Evolutionary conservation across 1,140 invertebrate species (phyloP).

Genomic region (Bombus confusus): DNA sequence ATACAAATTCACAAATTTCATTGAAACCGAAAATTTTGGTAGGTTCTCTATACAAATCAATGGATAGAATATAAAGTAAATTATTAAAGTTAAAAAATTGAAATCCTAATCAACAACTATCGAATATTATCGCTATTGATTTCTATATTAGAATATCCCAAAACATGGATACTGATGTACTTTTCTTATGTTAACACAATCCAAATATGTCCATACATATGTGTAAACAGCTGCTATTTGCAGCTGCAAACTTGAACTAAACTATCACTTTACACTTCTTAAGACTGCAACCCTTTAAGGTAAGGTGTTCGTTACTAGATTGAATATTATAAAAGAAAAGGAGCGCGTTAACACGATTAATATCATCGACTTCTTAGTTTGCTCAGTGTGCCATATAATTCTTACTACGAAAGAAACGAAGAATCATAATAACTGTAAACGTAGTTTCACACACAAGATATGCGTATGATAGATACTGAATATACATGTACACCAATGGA

Average conservation of each 20-base stretch:
- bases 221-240: background rate
- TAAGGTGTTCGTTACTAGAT: background rate
- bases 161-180: background rate
- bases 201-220: background rate
- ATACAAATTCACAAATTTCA: background rate
- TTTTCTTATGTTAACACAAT: background rate
- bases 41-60: too few species aligned
- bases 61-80: too few species aligned
- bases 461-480: background rate
- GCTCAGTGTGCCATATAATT: background rate
- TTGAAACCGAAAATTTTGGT: background rate
- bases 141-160: background rate
- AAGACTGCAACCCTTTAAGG: background rate
- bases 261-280: background rate
- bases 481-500: too few species aligned
- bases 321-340: slow-evolving; percentile 1
- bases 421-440: too few species aligned
- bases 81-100: too few species aligned
- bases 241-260: too few species aligned
- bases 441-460: too few species aligned
- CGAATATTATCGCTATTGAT: background rate
- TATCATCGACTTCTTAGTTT: slow-evolving; percentile 26
- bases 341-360: slow-evolving; percentile 28
- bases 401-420: background rate
- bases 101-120: background rate